Evolutionary conservation across 2,888 invertebrate species (phyloP).

Genomic region (Metellina segmentata): DNA sequence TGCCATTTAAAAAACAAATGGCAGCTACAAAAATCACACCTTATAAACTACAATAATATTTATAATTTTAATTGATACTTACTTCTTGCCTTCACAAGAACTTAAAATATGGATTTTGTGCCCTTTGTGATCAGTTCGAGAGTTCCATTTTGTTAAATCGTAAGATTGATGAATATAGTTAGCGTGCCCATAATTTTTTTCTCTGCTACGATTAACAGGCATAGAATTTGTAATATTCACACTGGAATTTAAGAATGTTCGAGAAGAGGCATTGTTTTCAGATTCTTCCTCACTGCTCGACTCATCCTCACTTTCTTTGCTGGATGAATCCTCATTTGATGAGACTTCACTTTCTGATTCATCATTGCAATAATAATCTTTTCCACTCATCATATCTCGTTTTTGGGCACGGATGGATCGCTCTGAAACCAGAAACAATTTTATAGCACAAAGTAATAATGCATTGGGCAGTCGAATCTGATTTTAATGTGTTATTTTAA

Average conservation of each 20-base stretch:
- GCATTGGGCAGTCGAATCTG: too few relatives aligned
- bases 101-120: conserved; percentile 48
- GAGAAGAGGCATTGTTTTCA: conserved; percentile 9
- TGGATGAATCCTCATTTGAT: conserved; percentile 6
- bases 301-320: conserved; percentile 5
- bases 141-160: conserved; percentile 26
- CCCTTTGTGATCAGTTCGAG: conserved; percentile 14
- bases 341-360: conserved; percentile 23
- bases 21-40: too few relatives aligned
- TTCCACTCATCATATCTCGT: conserved; percentile 31
- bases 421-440: conserved; percentile 25
- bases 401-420: conserved; percentile 26
- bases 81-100: conserved; percentile 34
- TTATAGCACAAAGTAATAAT: too few relatives aligned
- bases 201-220: not conserved
- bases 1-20: too few relatives aligned
- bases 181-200: not conserved
- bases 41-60: not conserved
- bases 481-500: too few relatives aligned
- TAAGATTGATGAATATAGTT: conserved; percentile 20
- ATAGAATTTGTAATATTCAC: not conserved
- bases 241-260: not conserved
- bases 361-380: not conserved
- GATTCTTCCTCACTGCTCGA: conserved; percentile 15
- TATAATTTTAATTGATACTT: not conserved